These are phyloP conservation scores for Morbakka virulenta DNA, from an alignment of 30 jellyfish, hydroid and myxozoan genomes.

Conservation along the genomic window DNA sequence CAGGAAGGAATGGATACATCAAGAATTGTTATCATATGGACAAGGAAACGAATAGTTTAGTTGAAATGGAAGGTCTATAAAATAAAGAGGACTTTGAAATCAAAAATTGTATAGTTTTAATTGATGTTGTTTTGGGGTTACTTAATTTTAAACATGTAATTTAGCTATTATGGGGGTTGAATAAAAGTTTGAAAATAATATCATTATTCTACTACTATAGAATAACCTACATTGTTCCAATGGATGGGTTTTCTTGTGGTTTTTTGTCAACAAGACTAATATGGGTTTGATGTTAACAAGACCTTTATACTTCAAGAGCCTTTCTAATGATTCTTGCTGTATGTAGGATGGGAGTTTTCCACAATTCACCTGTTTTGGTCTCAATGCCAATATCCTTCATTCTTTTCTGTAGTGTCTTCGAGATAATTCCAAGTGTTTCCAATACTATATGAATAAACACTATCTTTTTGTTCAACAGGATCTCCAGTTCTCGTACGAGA, in stretches of 20 bases:
- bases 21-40: too few species aligned
- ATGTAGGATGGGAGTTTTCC: slow-evolving; percentile 19
- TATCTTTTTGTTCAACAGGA: slow-evolving; percentile 28
- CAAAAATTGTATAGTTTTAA: too few species aligned
- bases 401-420: slow-evolving; percentile 29
- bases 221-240: neutral
- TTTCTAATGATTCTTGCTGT: slow-evolving; percentile 28
- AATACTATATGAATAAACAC: slow-evolving; percentile 7
- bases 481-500: slow-evolving; percentile 10
- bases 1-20: too few species aligned
- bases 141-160: too few species aligned
- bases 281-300: too few species aligned
- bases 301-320: slow-evolving; percentile 23
- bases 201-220: neutral
- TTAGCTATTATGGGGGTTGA: too few species aligned
- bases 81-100: too few species aligned
- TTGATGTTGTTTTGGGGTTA: too few species aligned
- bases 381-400: slow-evolving; percentile 6
- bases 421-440: slow-evolving; percentile 12
- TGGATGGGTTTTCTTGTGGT: slow-evolving; percentile 7
- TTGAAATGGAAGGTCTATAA: too few species aligned
- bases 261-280: slow-evolving; percentile 8
- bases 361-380: slow-evolving; percentile 10
- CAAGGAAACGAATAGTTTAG: too few species aligned
- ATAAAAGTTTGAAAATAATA: too few species aligned